These are phyloP conservation scores for Gastrophryne carolinensis DNA, from an alignment of 2,797 vertebrate genomes.

Conservation along the genomic window DNA sequence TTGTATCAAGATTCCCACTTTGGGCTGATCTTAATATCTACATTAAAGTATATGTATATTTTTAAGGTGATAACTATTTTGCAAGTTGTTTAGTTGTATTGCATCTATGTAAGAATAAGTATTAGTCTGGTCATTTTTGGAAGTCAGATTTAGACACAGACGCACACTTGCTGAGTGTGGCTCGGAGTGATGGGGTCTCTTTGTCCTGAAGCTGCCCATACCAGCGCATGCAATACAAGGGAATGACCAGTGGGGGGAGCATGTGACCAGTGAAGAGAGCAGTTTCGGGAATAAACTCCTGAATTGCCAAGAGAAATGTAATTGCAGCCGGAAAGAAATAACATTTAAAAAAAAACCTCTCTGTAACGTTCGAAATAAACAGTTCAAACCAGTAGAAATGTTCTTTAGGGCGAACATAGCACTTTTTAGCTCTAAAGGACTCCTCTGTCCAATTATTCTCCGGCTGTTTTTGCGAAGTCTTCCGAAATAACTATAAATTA, in stretches of 20 bases:
- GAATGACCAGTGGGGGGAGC: constrained; percentile 42
- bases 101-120: background rate
- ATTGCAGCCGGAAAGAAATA: constrained; percentile 21
- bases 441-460: constrained; percentile 18
- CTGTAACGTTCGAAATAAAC: constrained; percentile 44
- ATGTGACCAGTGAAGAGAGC: constrained; percentile 41
- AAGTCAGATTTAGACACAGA: too few species aligned
- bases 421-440: constrained; percentile 17
- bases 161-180: too few species aligned
- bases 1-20: too few species aligned
- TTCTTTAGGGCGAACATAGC: constrained; percentile 30
- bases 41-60: too few species aligned
- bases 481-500: constrained; percentile 28
- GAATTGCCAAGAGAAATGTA: constrained; percentile 37
- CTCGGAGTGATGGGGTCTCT: background rate
- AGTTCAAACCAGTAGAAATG: constrained; percentile 35
- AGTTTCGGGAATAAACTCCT: constrained; percentile 15
- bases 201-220: background rate
- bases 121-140: background rate
- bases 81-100: too few species aligned
- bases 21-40: too few species aligned
- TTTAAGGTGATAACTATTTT: too few species aligned
- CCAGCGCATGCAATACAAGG: background rate
- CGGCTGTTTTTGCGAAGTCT: constrained; percentile 7
- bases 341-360: constrained; percentile 18